phyloP scores from a whole-genome alignment of 2,888 invertebrate genomes.

The Melieria picta region DNA sequence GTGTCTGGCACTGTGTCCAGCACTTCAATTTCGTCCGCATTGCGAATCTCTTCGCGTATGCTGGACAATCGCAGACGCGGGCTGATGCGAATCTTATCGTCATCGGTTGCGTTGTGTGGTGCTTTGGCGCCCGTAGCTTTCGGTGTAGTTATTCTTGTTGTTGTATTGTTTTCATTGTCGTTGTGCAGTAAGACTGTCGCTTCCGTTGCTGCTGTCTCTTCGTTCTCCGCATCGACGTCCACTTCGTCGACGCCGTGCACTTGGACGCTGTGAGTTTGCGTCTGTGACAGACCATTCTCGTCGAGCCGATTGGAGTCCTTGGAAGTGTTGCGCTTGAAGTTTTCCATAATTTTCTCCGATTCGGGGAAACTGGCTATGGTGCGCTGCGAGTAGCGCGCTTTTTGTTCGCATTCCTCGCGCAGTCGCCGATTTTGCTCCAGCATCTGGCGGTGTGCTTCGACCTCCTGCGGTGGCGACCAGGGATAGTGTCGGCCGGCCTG shows the following conservation, averaged over 20 bases:
- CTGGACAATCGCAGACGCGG: conserved; percentile 43
- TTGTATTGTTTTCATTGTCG: neutral
- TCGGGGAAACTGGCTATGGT: conserved; percentile 58
- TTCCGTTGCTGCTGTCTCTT: conserved; percentile 41
- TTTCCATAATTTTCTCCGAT: conserved; percentile 62
- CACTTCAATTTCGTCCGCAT: conserved; percentile 51
- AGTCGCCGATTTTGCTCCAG: conserved; percentile 51
- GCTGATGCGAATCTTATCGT: conserved; percentile 55
- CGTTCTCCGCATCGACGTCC: conserved; percentile 51
- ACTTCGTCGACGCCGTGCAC: conserved; percentile 52
- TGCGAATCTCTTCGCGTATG: conserved; percentile 39
- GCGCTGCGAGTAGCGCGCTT: conserved; percentile 54
- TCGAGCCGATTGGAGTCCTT: conserved; percentile 8
- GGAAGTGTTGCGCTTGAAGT: conserved; percentile 48
- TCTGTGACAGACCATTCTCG: neutral
- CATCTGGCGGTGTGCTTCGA: conserved; percentile 49
- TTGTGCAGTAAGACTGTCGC: conserved; percentile 46
- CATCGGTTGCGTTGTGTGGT: conserved; percentile 55
- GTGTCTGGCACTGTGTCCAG: conserved; percentile 65
- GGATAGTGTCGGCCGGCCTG: conserved; percentile 78
- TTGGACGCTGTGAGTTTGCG: conserved; percentile 46
- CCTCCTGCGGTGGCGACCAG: conserved; percentile 71
- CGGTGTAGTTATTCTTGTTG: conserved; percentile 2
- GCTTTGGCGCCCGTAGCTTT: neutral
- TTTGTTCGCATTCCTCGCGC: conserved; percentile 49